Evolutionary conservation across 2,113 vertebrate genomes (phyloP), one percentile per base, ranked within the genome.

Genomic region (Entosphenus tridentatus): DNA sequence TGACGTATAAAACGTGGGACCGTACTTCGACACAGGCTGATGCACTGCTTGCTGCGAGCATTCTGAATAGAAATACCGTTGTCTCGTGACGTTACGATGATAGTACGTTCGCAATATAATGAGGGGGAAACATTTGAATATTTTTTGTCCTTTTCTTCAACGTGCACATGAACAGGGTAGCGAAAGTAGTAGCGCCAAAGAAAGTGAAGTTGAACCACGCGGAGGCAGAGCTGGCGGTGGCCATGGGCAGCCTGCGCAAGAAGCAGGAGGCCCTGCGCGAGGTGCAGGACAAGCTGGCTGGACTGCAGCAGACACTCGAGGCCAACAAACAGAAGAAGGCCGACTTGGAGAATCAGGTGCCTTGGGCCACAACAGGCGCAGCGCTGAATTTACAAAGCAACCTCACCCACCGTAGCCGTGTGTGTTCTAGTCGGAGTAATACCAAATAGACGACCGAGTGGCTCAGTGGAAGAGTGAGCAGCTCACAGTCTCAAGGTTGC

Each of bases 101-200:
- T 39, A 39, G 39, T 1, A 39, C 39, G 39, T 39, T 39, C 39
- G 39, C 39, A 7, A 55, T 67, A 56, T 55, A 9, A 67, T 16
- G 57, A 67, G 14, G 21, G 62, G 54, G 14, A 70, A 55, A 12
- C 67, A 18, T 70, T 11, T 56, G 57, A 67, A 10, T 39, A 67
- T 72, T 71, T 75, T 73, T 2, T 73, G 21, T 74, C 67, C 68
- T 70, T 68, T 18, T 39, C 39, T 39, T 39, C 39, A 39, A 39
- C 39, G 39, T 39, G 39, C 39, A 39, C 39, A 39, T 39, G 39
- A 39, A 39, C 74, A 89, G 86, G 74, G 85, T 85, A 70, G 78
- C 83, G 72, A 88, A 88, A 79, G 81, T 86, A 14, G 84, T 90
- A 57, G 84, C 85, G 69, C 85, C 85, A 2, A 90, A 89, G 77